Percentiles rank a stretch among this genome's conserved stretches.
phyloP scores from a whole-genome alignment of 2,113 vertebrate genomes.

The Dinomys branickii region DNA sequence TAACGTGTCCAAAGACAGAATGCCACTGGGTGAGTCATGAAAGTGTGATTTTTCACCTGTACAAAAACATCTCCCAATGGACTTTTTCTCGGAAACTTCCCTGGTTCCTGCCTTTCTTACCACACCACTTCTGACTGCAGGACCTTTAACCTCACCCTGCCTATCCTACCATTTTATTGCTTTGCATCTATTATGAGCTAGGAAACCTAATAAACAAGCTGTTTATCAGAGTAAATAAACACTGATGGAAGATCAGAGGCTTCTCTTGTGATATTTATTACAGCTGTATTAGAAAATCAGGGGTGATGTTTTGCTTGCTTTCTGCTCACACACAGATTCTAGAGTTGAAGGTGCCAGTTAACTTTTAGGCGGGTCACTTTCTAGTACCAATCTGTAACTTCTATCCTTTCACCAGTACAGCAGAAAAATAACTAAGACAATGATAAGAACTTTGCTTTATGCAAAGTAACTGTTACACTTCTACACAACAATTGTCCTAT shows the following conservation, averaged over 20 bases:
- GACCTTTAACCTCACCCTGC: neutral
- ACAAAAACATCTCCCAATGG: neutral
- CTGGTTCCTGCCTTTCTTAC: neutral
- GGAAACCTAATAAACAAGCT: neutral
- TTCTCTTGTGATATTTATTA: neutral
- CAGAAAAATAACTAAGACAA: neutral
- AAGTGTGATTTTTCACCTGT: neutral
- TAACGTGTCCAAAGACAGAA: neutral
- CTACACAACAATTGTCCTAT: neutral
- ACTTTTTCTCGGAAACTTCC: neutral
- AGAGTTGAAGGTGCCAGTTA: neutral
- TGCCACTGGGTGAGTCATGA: neutral
- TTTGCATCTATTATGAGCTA: neutral
- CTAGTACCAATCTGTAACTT: neutral
- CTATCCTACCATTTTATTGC: neutral
- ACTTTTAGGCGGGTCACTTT: neutral
- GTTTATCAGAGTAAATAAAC: neutral
- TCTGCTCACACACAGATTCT: neutral
- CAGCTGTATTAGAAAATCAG: neutral
- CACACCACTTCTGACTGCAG: fast-evolving
- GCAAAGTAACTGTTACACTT: neutral
- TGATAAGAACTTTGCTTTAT: neutral
- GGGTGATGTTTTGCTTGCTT: neutral
- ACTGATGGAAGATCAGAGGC: neutral
- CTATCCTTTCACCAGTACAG: neutral